phyloP scores from a whole-genome alignment of 2,113 vertebrate species.

The Ahaetulla prasina region DNA sequence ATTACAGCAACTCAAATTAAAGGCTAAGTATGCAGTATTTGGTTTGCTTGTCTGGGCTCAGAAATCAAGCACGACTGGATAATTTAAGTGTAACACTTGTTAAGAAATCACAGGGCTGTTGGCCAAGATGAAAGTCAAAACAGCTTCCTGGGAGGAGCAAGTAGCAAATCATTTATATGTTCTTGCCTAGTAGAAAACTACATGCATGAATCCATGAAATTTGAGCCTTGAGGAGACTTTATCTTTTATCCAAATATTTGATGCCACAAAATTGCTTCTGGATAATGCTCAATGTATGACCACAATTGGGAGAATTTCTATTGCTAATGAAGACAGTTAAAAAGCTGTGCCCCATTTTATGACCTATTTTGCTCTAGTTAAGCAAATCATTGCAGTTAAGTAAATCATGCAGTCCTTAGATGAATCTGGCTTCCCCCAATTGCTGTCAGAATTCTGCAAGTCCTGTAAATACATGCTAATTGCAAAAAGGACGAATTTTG shows the following conservation, averaged over 20 bases:
- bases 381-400: neutral
- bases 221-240: neutral
- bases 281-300: neutral
- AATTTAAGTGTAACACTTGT: neutral
- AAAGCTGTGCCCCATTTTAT: neutral
- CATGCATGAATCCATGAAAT: neutral
- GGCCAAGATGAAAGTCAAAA: neutral
- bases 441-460: neutral
- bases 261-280: neutral
- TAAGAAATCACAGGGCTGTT: neutral
- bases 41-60: neutral
- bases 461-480: neutral
- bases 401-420: neutral
- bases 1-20: neutral
- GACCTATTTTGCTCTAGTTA: neutral
- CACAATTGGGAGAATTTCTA: neutral
- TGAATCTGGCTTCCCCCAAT: neutral
- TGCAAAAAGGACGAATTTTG: neutral
- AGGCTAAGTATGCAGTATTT: neutral
- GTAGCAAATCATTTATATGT: neutral
- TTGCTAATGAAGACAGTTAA: neutral
- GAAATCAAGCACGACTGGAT: neutral
- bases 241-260: neutral
- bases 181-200: neutral
- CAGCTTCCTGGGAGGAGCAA: neutral